Evolutionary conservation across 2,797 vertebrate genomes (phyloP).

Genomic region (Galago senegalensis): DNA sequence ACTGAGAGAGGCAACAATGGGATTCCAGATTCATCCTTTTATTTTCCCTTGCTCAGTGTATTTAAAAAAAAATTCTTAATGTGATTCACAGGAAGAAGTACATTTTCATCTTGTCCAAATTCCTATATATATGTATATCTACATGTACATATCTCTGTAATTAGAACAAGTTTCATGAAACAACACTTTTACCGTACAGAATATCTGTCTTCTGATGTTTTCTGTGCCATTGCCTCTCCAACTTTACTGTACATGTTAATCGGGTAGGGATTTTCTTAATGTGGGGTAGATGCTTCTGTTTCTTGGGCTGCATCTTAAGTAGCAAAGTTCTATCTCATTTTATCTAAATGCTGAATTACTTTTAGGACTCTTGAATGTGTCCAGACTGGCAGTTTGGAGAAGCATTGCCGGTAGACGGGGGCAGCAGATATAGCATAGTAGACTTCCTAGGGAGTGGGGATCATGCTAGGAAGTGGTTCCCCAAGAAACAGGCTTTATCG

Average conservation of each 20-base stretch:
- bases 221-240: neutral
- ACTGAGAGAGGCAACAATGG: neutral
- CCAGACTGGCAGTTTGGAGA: neutral
- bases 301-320: neutral
- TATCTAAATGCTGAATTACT: slow-evolving; percentile 14
- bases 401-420: neutral
- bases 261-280: slow-evolving; percentile 14
- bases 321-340: neutral
- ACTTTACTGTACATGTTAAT: slow-evolving; percentile 26
- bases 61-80: neutral
- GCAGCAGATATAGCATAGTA: neutral
- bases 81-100: slow-evolving; percentile 17
- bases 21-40: neutral
- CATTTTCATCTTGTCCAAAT: slow-evolving; percentile 63
- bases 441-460: neutral
- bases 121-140: neutral
- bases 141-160: neutral
- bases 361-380: neutral
- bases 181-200: neutral
- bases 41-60: neutral
- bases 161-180: slow-evolving; percentile 56
- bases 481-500: neutral
- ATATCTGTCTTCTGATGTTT: neutral
- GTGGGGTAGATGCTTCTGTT: neutral
- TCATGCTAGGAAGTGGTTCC: neutral